phyloP scores from a whole-genome alignment of 2,113 vertebrate genomes.

The Ptyas mucosa region DNA sequence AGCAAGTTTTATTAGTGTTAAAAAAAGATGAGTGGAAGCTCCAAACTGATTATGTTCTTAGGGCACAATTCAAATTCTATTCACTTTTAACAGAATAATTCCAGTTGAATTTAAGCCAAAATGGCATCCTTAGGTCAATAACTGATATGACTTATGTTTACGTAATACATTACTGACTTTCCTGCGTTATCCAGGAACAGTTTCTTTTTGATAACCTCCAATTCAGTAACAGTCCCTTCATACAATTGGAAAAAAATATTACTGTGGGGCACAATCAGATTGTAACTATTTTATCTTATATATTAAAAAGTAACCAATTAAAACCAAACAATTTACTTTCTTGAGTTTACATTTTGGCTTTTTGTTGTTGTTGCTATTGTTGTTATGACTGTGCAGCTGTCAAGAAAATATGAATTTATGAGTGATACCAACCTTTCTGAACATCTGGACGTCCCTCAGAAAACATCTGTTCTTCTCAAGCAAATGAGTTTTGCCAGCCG shows the following conservation, averaged over 20 bases:
- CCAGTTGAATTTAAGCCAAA: neutral
- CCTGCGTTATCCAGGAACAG: neutral
- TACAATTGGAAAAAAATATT: neutral
- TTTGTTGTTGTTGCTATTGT: neutral
- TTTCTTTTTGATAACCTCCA: neutral
- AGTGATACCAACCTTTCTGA: slow-evolving; percentile 96
- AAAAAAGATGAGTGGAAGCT: neutral
- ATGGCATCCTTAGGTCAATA: neutral
- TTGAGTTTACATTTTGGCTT: neutral
- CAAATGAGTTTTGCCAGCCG: slow-evolving; percentile 83
- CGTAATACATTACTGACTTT: neutral
- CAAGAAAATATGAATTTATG: slow-evolving; percentile 93
- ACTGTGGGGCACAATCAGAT: neutral
- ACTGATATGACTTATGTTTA: neutral
- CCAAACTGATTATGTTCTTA: neutral
- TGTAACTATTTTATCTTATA: neutral
- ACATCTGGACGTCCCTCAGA: slow-evolving; percentile 60
- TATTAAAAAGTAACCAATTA: neutral
- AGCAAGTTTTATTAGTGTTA: neutral
- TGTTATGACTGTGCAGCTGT: slow-evolving; percentile 73
- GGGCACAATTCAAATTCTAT: neutral
- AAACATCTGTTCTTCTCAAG: slow-evolving; percentile 71
- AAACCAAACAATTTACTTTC: neutral
- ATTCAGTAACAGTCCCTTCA: neutral
- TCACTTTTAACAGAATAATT: neutral